A percentile compares a stretch with the other conserved stretches of the same genome.
phyloP scores from a whole-genome alignment of 2,888 invertebrate species.

The Heteropelma amictum region DNA sequence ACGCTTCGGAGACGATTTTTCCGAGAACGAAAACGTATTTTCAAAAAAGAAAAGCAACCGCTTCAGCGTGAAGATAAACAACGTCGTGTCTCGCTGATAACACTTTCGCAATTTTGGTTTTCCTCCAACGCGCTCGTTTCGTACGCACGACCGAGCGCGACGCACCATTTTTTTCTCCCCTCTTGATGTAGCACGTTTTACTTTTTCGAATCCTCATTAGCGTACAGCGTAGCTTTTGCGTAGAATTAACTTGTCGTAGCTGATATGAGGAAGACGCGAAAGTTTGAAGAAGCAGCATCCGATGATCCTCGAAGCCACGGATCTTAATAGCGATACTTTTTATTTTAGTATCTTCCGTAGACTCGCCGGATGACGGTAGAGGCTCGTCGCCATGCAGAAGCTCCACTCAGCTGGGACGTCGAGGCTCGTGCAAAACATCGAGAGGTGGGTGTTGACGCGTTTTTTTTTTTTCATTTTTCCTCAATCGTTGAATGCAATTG shows the following conservation, averaged over 20 bases:
- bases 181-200: conserved; percentile 61
- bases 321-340: conserved; percentile 70
- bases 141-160: conserved; percentile 39
- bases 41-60: conserved; percentile 1
- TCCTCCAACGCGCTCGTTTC: conserved; percentile 33
- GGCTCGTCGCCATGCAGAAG: conserved; percentile 86
- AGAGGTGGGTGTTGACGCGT: conserved; percentile 84
- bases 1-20: no score
- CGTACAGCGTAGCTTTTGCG: conserved; percentile 54
- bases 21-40: no score
- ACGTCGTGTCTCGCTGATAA: conserved; percentile 10
- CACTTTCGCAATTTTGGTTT: conserved; percentile 52
- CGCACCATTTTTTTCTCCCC: conserved; percentile 54
- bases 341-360: conserved; percentile 79
- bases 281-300: conserved; percentile 4
- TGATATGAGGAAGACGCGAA: conserved; percentile 14
- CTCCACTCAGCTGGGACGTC: conserved; percentile 84
- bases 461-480: conserved; percentile 56
- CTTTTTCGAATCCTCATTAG: conserved; percentile 61
- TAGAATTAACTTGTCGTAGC: conserved; percentile 64
- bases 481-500: conserved; percentile 48
- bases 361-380: conserved; percentile 88
- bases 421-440: conserved; percentile 93
- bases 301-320: not conserved
- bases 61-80: conserved; percentile 10